Evolutionary conservation across 2,888 invertebrate species (phyloP).

Genomic region (Drosophila gaucha): DNA sequence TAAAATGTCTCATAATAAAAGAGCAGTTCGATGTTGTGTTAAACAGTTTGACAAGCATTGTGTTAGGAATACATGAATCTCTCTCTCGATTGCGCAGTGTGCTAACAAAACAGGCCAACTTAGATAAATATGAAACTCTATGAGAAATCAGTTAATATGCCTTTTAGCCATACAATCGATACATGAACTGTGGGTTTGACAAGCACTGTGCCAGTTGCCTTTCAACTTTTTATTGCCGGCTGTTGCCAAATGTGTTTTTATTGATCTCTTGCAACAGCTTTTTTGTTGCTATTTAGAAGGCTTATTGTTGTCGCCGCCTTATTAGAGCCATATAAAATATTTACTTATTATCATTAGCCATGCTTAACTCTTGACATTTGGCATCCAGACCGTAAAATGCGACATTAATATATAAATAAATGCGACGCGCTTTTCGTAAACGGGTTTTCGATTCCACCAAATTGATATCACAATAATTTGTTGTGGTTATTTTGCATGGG

Average conservation of each 20-base stretch:
- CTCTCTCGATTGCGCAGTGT: too few relatives aligned
- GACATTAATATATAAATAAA: constrained; percentile 21
- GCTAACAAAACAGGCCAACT: too few relatives aligned
- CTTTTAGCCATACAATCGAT: not conserved
- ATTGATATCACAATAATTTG: constrained; percentile 33
- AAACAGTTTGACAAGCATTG: not conserved
- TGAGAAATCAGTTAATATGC: too few relatives aligned
- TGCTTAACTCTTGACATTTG: constrained; percentile 68
- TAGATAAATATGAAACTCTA: too few relatives aligned
- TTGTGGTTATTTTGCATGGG: constrained; percentile 40
- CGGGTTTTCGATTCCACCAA: constrained; percentile 47
- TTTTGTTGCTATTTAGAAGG: constrained; percentile 28
- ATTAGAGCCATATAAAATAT: constrained; percentile 39
- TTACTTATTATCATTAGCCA: constrained; percentile 53
- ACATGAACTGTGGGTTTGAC: not conserved
- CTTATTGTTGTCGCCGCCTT: constrained; percentile 36
- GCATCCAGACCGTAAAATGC: constrained; percentile 26
- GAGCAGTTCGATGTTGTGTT: constrained; percentile 6
- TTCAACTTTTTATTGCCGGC: constrained; percentile 7
- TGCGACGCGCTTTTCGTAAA: constrained; percentile 33
- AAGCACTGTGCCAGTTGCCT: not conserved
- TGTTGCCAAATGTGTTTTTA: constrained; percentile 20
- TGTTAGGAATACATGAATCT: too few relatives aligned
- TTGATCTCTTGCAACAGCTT: constrained; percentile 23
- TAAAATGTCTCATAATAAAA: constrained; percentile 24